Evolutionary conservation across 92 coral and sea anemone species (phyloP).

Genomic region (Virgularia gustaviana): DNA sequence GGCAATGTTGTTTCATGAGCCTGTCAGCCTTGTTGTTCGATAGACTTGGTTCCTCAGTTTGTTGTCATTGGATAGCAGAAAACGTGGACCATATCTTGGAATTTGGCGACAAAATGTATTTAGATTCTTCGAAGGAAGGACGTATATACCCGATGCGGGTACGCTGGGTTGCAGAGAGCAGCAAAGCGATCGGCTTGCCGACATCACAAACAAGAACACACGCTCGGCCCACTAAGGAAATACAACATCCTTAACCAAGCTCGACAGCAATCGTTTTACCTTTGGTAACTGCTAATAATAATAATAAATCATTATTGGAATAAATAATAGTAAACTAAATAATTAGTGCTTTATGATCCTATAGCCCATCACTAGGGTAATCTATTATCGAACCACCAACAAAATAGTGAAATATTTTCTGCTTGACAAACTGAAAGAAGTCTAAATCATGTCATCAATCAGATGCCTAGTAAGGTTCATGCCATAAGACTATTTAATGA

Average conservation of each 20-base stretch:
- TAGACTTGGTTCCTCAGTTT: constrained; percentile 12
- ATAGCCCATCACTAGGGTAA: too few relatives aligned
- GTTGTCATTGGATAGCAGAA: constrained; percentile 20
- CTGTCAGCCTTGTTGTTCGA: constrained; percentile 28
- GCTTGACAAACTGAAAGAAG: too few relatives aligned
- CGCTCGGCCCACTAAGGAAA: neutral
- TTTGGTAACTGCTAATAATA: neutral
- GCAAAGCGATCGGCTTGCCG: constrained; percentile 3
- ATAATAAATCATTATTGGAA: too few relatives aligned
- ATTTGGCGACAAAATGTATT: constrained; percentile 29
- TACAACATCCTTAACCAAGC: constrained; percentile 1
- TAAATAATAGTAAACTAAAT: too few relatives aligned
- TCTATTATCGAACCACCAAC: too few relatives aligned
- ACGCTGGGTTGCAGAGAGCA: constrained; percentile 28
- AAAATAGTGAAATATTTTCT: too few relatives aligned
- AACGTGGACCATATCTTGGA: constrained; percentile 29
- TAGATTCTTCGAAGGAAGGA: constrained; percentile 6
- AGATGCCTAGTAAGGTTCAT: too few relatives aligned
- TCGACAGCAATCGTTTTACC: neutral
- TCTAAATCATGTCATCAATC: too few relatives aligned
- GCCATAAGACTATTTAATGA: too few relatives aligned
- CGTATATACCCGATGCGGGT: constrained; percentile 4
- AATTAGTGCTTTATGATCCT: too few relatives aligned
- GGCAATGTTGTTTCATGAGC: constrained; percentile 25
- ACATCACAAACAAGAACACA: neutral